Evolutionary conservation across 2,113 vertebrate genomes (phyloP).

Genomic region (Isichthys henryi): DNA sequence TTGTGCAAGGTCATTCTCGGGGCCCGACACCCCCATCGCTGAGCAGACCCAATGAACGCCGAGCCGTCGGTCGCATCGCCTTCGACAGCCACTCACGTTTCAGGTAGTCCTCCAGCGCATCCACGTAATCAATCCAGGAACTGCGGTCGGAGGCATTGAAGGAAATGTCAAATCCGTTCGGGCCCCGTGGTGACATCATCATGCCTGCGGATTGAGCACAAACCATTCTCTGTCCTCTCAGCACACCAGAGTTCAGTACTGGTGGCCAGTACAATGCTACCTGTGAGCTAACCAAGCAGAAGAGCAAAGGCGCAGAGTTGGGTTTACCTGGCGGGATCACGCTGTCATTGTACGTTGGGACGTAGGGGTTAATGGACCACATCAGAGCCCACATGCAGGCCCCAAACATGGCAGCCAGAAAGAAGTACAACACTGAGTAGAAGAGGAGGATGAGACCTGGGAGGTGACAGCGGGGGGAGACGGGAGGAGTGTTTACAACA

Average conservation of each 20-base stretch:
- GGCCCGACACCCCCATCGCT: background rate
- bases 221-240: background rate
- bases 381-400: constrained; percentile 83
- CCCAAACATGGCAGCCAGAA: constrained; percentile 87
- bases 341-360: constrained; percentile 77
- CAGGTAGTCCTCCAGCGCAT: constrained; percentile 76
- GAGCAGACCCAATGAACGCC: background rate
- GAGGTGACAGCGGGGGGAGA: constrained; percentile 17
- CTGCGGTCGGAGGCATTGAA: constrained; percentile 76
- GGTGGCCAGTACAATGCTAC: background rate
- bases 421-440: constrained; percentile 81
- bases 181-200: constrained; percentile 80
- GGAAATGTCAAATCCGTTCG: constrained; percentile 69
- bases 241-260: background rate
- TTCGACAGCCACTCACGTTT: constrained; percentile 65
- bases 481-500: background rate
- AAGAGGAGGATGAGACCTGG: constrained; percentile 85
- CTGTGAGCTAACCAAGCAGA: background rate
- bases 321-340: constrained; percentile 84
- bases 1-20: background rate
- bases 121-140: constrained; percentile 79
- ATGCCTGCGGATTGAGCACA: constrained; percentile 72
- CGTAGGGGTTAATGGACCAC: constrained; percentile 84
- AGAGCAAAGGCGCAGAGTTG: background rate
- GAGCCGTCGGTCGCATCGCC: background rate